Evolutionary conservation across 2,888 invertebrate species (phyloP).

Genomic region (Microplitis deprimator): DNA sequence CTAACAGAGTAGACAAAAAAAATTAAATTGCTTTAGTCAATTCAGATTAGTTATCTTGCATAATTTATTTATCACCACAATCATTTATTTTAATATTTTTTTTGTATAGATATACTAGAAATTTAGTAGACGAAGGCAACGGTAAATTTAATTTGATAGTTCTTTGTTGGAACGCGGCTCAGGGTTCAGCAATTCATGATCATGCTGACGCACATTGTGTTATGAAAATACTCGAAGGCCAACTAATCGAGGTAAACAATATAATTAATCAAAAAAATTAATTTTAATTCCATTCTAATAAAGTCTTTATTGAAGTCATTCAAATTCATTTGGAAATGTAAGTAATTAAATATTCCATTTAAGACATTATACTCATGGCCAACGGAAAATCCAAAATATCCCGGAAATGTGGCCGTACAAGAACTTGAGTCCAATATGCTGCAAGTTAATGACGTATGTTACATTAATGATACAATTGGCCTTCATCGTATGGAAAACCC

Average conservation of each 20-base stretch:
- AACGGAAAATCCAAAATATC: constrained; percentile 69
- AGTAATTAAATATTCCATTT: neutral
- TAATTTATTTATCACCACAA: constrained; percentile 5
- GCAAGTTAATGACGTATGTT: constrained; percentile 86
- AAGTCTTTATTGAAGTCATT: no score
- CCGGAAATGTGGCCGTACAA: constrained; percentile 75
- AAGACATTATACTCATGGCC: constrained; percentile 85
- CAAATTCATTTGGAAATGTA: no score
- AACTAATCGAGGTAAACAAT: constrained; percentile 81
- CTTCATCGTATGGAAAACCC: constrained; percentile 96
- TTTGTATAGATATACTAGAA: constrained; percentile 87
- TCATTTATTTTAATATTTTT: neutral
- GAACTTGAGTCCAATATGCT: constrained; percentile 79
- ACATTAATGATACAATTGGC: constrained; percentile 96
- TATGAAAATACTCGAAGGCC: constrained; percentile 93
- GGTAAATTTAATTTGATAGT: constrained; percentile 98
- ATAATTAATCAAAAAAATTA: no score
- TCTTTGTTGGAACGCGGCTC: constrained; percentile 98
- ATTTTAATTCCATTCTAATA: no score
- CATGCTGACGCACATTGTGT: constrained; percentile 97
- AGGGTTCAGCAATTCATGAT: constrained; percentile 95
- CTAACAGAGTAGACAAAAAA: no score
- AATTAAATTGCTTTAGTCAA: no score
- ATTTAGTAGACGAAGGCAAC: constrained; percentile 95
- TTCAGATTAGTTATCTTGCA: no score